Evolutionary conservation across 2,888 invertebrate genomes (phyloP), one percentile per base, ranked within the genome.

Genomic region (Lepetodrilus schrolli): DNA sequence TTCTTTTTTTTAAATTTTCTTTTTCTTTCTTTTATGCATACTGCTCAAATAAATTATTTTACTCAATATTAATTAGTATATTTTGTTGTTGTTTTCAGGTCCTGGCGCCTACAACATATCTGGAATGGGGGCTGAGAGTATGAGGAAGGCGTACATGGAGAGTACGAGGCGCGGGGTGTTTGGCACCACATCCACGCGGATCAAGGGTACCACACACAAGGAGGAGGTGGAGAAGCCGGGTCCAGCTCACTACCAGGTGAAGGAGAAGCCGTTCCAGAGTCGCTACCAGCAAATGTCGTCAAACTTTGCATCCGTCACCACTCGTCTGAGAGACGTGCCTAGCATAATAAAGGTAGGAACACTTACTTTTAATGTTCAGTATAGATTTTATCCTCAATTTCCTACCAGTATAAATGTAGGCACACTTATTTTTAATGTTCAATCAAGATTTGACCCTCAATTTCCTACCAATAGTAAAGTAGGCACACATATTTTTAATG

Each of bases 91-190:
- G n/a, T n/a, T n/a, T n/a, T n/a, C n/a, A 88, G 90, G 90, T 70
- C 90, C 90, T 4, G 90, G 89, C 7, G 82, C 88, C 2, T 90
- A 90, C 80, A 89, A 88, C 78, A 83, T 86, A n/a, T 75, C 83
- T 8, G 90, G 90, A 17, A 84, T 90, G 86, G 90, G 89, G 0
- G 85, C 89, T 20, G 90, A 90, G 49, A 88, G 88, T 74, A 87
- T 90, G 87, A 80, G 87, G 47, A 88, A 84, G 75, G 90, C 90
- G 0, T 90, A 90, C 79, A 84, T 90, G 37, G 90, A 89, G 79
- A 87, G 88, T 68, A 90, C 89, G 2, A 78, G 89, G 58, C 84
- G 88, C 48, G 90, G 90, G 1, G 90, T 88, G 58, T 91, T 91
- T 78, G 90, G 90, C 23, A 88, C 88, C 8, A 89, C 90, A 1